Conservation (phyloP, 2,888 invertebrate genomes). For the Slavum lentiscoides region DNA sequence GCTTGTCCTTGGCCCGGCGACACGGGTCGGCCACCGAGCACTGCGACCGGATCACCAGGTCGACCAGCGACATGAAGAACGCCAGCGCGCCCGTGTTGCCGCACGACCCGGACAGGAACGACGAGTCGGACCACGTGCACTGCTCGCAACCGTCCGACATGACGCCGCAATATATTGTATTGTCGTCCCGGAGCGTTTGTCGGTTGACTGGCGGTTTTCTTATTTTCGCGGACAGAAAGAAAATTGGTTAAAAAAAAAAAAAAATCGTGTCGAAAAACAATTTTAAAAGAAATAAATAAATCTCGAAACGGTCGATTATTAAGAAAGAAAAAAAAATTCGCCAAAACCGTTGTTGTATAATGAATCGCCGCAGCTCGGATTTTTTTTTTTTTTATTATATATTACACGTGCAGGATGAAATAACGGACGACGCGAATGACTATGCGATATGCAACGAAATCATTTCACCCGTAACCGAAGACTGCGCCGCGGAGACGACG, state of each 20-base stretch:
- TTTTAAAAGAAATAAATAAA: too few species aligned
- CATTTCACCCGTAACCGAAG: conserved; percentile 17
- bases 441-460: not conserved
- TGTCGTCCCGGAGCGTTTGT: not conserved
- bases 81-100: conserved; percentile 56
- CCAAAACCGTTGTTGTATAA: too few species aligned
- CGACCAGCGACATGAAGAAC: conserved; percentile 57
- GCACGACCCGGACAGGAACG: conserved; percentile 56
- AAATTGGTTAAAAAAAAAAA: too few species aligned
- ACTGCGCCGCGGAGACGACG: not conserved
- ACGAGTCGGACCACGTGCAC: conserved; percentile 57
- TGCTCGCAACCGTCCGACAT: conserved; percentile 37
- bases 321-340: too few species aligned
- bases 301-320: too few species aligned
- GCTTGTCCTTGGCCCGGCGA: conserved; percentile 54
- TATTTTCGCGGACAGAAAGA: too few species aligned
- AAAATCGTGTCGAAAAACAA: too few species aligned
- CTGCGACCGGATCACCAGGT: conserved; percentile 57
- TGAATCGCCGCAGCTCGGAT: not conserved
- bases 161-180: too few species aligned
- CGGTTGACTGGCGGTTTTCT: not conserved
- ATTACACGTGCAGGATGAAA: not conserved
- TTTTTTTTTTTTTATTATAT: too few species aligned
- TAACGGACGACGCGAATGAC: not conserved
- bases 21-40: conserved; percentile 58